A percentile compares a stretch with the other conserved stretches of the same genome.
Conservation (phyloP, 2,888 invertebrate species). For the Drosophila cognata region DNA sequence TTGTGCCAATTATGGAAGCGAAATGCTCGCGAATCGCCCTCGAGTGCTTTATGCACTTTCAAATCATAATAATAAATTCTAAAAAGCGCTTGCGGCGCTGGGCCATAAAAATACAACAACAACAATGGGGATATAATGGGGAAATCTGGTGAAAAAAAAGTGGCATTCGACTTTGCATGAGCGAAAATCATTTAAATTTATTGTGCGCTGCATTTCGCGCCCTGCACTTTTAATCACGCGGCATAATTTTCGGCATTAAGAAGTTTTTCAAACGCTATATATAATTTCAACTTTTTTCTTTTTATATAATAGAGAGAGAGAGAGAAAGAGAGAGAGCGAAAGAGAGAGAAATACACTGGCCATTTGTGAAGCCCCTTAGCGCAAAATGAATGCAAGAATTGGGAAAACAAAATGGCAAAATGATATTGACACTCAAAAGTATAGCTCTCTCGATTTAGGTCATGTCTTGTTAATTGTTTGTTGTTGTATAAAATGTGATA, state of each 20-base stretch:
- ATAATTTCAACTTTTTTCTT: constrained; percentile 47
- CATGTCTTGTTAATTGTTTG: background rate
- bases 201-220: constrained; percentile 74
- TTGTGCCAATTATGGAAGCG: constrained; percentile 76
- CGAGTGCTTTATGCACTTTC: constrained; percentile 81
- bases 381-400: background rate
- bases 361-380: background rate
- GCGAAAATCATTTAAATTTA: constrained; percentile 74
- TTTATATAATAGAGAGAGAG: background rate
- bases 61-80: constrained; percentile 79
- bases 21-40: constrained; percentile 77
- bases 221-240: constrained; percentile 73
- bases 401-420: background rate
- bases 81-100: constrained; percentile 62
- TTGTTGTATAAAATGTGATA: background rate
- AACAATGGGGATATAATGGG: constrained; percentile 28
- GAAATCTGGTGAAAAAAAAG: constrained; percentile 46
- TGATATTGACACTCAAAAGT: constrained; percentile 1
- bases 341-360: background rate
- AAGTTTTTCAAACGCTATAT: constrained; percentile 36
- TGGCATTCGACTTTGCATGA: constrained; percentile 75
- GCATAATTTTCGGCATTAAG: constrained; percentile 63
- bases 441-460: background rate
- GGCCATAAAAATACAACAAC: constrained; percentile 39
- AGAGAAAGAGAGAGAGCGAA: no score